Conservation (phyloP, 2,797 vertebrate species). For the Chaetophractus vellerosus region DNA sequence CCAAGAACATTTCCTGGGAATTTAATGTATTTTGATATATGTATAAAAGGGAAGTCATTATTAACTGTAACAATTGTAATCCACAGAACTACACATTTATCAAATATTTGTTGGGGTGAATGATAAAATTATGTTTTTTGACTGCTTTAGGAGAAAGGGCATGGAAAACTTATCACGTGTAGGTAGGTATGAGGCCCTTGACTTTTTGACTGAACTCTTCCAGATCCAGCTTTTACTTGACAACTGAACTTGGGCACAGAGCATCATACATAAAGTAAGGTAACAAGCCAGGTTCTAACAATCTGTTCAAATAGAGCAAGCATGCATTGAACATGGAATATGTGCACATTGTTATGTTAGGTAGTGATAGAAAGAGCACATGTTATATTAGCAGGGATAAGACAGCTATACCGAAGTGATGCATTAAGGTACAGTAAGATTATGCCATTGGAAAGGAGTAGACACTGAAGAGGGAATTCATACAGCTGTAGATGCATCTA, state of each 20-base stretch:
- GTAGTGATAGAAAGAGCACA: neutral
- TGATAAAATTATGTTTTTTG: constrained; percentile 59
- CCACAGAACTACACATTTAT: constrained; percentile 14
- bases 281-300: constrained; percentile 21
- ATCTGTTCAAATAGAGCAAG: constrained; percentile 23
- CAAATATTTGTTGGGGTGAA: constrained; percentile 41
- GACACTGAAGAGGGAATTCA: neutral
- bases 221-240: constrained; percentile 49
- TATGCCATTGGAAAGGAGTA: neutral
- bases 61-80: neutral
- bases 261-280: neutral
- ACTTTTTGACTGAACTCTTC: neutral
- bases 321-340: neutral
- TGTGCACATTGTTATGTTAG: neutral
- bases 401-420: neutral
- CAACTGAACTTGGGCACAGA: constrained; percentile 1
- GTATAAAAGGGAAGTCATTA: neutral
- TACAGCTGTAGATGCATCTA: neutral
- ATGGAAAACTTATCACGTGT: neutral
- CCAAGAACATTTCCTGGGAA: neutral
- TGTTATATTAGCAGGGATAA: neutral
- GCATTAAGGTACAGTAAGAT: neutral
- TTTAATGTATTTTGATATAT: constrained; percentile 38
- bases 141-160: neutral
- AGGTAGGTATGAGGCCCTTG: constrained; percentile 6